Percentiles rank a stretch among this genome's conserved stretches.
Conservation (phyloP, 2,888 invertebrate species). For the Oscheius sp. region DNA sequence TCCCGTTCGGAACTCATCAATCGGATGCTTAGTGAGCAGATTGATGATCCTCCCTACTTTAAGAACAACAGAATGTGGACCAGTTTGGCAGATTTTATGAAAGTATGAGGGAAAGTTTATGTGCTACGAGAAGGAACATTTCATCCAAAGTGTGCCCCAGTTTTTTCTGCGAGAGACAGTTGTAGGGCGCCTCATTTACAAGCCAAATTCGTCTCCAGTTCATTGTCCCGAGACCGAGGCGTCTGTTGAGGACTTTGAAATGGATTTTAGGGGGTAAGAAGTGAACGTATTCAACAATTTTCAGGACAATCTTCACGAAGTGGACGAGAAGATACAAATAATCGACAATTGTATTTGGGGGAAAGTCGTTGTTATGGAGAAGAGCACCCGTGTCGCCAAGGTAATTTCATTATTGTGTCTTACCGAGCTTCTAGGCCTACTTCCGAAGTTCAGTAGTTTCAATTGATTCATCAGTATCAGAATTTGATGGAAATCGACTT, state of each 20-base stretch:
- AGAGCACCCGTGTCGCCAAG: conserved; percentile 41
- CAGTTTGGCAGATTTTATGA: conserved; percentile 18
- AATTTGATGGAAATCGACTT: conserved; percentile 40
- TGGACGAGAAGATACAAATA: conserved; percentile 41
- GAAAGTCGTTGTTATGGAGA: conserved; percentile 47
- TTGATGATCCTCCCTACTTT: conserved; percentile 21
- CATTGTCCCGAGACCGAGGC: too few species aligned
- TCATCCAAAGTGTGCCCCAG: too few species aligned
- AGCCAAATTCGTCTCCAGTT: too few species aligned
- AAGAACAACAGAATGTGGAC: conserved; percentile 30
- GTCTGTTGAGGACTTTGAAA: too few species aligned
- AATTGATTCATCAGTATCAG: conserved; percentile 37
- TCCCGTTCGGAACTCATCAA: conserved; percentile 36
- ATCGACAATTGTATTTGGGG: conserved; percentile 47
- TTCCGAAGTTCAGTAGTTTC: conserved; percentile 30
- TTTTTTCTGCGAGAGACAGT: too few species aligned
- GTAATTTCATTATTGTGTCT: conserved; percentile 5
- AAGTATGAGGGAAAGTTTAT: neutral
- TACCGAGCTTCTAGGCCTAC: conserved; percentile 39
- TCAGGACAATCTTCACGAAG: conserved; percentile 42
- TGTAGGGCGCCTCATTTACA: too few species aligned
- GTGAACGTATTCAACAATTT: too few species aligned
- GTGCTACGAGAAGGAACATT: too few species aligned
- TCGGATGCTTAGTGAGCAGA: conserved; percentile 34
- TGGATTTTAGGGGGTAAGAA: too few species aligned